phyloP scores from a whole-genome alignment of 2,888 invertebrate genomes.

The Psococerastis gibbosa region DNA sequence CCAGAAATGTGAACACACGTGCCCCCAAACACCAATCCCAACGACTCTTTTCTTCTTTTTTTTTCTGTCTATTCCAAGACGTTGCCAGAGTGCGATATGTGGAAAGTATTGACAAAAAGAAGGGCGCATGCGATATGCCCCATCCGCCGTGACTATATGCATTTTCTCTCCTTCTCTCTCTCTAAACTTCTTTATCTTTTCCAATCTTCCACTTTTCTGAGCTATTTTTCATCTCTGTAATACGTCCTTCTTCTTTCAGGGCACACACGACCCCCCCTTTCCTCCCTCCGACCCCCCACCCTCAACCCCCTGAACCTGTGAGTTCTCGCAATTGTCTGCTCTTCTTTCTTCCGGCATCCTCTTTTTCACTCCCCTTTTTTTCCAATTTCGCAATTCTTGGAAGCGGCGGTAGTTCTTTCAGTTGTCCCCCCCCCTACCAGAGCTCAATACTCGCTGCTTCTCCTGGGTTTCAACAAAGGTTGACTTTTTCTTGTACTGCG shows the following conservation, averaged over 20 bases:
- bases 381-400: neutral
- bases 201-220: conserved; percentile 10
- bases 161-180: conserved; percentile 7
- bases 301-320: neutral
- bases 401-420: too few relatives aligned
- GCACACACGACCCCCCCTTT: conserved; percentile 8
- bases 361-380: neutral
- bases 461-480: too few relatives aligned
- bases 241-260: conserved; percentile 9
- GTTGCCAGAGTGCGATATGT: too few relatives aligned
- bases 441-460: too few relatives aligned
- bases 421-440: too few relatives aligned
- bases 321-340: neutral
- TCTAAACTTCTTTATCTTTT: conserved; percentile 10
- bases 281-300: neutral
- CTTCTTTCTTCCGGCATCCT: neutral
- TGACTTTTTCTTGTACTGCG: too few relatives aligned
- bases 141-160: neutral
- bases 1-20: too few relatives aligned
- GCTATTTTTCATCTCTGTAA: conserved; percentile 10
- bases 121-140: conserved; percentile 4
- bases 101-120: conserved; percentile 7
- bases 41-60: too few relatives aligned
- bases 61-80: too few relatives aligned
- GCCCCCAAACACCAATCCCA: too few relatives aligned